Conservation (phyloP, 2,888 invertebrate genomes). For the Abrostola tripartita region DNA sequence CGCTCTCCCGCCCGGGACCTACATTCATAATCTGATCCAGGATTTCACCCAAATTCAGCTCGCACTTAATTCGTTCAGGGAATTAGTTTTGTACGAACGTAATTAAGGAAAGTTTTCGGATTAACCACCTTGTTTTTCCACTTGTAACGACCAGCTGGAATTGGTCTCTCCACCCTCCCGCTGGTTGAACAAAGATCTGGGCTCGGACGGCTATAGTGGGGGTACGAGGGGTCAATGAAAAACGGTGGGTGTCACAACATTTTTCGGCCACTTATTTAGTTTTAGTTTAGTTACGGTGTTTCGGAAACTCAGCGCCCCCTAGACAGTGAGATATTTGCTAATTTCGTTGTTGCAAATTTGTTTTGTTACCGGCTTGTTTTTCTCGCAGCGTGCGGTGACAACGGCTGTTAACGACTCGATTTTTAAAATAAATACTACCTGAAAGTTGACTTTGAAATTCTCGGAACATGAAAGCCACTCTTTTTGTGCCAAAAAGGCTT, state of each 20-base stretch:
- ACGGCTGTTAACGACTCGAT: conserved; percentile 36
- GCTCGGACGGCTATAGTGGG: conserved; percentile 25
- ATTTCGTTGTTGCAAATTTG: conserved; percentile 85
- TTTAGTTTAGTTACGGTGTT: conserved; percentile 79
- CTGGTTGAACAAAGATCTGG: not conserved
- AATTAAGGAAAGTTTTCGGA: conserved; percentile 87
- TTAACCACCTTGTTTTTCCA: conserved; percentile 84
- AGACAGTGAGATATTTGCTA: conserved; percentile 85
- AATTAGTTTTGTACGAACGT: conserved; percentile 82
- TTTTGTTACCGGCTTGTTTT: conserved; percentile 68
- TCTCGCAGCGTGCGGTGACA: conserved; percentile 37
- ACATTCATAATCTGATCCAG: conserved; percentile 74
- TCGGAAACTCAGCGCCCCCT: conserved; percentile 75
- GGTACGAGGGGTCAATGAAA: conserved; percentile 59
- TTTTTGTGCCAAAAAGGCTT: no score
- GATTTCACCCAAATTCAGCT: conserved; percentile 79
- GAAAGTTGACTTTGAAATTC: not conserved
- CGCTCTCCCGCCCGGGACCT: conserved; percentile 45
- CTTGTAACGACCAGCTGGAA: conserved; percentile 66
- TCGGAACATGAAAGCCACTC: not conserved
- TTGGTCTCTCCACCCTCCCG: conserved; percentile 59
- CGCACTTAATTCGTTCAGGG: conserved; percentile 83
- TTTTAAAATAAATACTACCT: conserved; percentile 17
- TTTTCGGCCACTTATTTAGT: conserved; percentile 86
- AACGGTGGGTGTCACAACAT: conserved; percentile 71